phyloP scores from a whole-genome alignment of 2,797 vertebrate genomes.

The Neostethus bicornis region DNA sequence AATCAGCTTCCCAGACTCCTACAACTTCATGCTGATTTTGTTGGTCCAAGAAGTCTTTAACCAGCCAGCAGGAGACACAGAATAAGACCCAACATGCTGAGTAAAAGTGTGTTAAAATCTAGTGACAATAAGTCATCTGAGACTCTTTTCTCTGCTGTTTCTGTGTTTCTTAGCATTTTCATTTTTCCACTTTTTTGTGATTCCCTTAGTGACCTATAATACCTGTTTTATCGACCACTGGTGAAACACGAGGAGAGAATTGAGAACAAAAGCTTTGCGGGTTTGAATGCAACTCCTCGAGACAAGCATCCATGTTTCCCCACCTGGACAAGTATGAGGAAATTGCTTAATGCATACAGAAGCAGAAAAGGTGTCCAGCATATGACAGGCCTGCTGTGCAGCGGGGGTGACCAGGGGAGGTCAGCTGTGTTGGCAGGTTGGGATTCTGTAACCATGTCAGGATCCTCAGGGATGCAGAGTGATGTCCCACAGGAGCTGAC shows the following conservation, averaged over 20 bases:
- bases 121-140: constrained; percentile 5
- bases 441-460: constrained; percentile 39
- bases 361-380: constrained; percentile 46
- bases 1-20: background rate
- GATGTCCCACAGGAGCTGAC: constrained; percentile 49
- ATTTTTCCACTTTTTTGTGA: constrained; percentile 33
- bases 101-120: background rate
- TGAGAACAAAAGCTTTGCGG: constrained; percentile 41
- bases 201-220: constrained; percentile 38
- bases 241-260: constrained; percentile 51
- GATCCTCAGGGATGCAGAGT: constrained; percentile 27
- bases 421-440: constrained; percentile 40
- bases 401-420: constrained; percentile 45
- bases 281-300: constrained; percentile 50
- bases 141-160: constrained; percentile 11
- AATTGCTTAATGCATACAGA: constrained; percentile 61
- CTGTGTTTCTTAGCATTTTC: constrained; percentile 31
- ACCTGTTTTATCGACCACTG: constrained; percentile 40
- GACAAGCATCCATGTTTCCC: constrained; percentile 40
- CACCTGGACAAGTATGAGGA: constrained; percentile 46
- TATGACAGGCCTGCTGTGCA: constrained; percentile 44
- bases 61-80: background rate
- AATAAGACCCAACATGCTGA: background rate
- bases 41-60: background rate
- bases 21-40: background rate